A percentile compares a stretch with the other conserved stretches of the same genome.
Conservation (phyloP, 2,113 vertebrate species). For the Apodemus speciosus region DNA sequence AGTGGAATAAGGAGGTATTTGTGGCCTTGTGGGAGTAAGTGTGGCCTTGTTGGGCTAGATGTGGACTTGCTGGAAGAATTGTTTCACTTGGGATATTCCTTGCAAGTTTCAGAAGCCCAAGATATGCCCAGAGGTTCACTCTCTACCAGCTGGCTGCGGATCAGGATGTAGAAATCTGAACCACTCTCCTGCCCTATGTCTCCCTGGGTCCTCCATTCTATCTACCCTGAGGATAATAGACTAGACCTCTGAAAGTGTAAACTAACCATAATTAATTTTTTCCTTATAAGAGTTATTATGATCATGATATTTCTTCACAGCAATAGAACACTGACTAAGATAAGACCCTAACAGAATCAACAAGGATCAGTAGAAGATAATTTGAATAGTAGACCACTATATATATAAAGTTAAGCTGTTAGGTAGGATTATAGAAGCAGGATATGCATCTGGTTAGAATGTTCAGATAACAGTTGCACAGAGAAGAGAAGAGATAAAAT, state of each 20-base stretch:
- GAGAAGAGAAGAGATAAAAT: too few relatives aligned
- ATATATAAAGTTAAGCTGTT: neutral
- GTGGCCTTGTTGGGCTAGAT: neutral
- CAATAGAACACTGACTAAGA: neutral
- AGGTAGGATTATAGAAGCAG: too few relatives aligned
- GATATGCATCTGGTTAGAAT: too few relatives aligned
- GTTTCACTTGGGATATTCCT: neutral
- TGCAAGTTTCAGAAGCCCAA: neutral
- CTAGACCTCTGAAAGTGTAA: neutral
- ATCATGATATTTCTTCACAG: neutral
- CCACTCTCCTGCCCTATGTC: neutral
- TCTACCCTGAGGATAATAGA: neutral
- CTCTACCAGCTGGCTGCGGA: neutral
- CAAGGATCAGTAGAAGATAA: neutral
- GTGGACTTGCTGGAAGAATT: neutral
- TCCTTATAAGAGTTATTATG: neutral
- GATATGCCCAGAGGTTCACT: neutral
- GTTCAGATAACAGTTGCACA: too few relatives aligned
- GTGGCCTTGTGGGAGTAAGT: neutral
- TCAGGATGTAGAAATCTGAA: neutral
- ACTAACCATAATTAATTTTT: neutral
- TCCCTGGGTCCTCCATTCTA: neutral
- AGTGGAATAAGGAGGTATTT: neutral
- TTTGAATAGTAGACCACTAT: neutral
- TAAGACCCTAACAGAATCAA: neutral